Percentiles rank a stretch among this genome's conserved stretches.
Conservation (phyloP, 2,797 vertebrate species). For the Tolypeutes matacus region DNA sequence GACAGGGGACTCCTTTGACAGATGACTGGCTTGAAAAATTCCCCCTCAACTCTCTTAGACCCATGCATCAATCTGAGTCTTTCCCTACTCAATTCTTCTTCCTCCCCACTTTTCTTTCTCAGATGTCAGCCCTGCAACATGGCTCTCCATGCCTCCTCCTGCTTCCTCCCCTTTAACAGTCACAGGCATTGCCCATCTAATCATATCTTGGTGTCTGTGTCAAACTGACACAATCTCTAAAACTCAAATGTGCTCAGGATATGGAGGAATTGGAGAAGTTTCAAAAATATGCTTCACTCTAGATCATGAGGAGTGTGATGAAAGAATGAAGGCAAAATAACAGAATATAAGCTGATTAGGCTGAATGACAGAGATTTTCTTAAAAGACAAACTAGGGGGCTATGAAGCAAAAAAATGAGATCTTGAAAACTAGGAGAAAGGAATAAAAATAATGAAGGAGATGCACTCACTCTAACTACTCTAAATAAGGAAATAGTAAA, state of each 20-base stretch:
- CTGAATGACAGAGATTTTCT: slow-evolving; percentile 32
- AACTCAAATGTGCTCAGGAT: slow-evolving; percentile 41
- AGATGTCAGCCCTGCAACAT: not conserved
- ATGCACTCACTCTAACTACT: not conserved
- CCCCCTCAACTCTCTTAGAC: not conserved
- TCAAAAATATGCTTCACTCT: not conserved
- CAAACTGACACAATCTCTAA: slow-evolving; percentile 36
- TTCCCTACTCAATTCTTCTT: not conserved
- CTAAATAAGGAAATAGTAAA: slow-evolving; percentile 20
- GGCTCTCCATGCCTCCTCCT: not conserved
- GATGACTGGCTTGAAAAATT: not conserved
- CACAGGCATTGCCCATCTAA: not conserved
- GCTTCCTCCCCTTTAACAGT: not conserved
- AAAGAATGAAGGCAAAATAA: slow-evolving; percentile 31
- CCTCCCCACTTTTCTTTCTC: not conserved
- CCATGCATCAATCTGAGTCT: not conserved
- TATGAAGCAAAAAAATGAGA: not conserved
- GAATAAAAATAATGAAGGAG: not conserved
- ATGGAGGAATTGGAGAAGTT: not conserved
- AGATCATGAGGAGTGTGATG: not conserved
- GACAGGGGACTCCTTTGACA: not conserved
- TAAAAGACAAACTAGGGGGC: slow-evolving; percentile 16
- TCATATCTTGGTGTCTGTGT: not conserved
- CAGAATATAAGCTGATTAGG: not conserved
- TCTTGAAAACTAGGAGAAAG: not conserved